These are phyloP conservation scores for Eledone cirrhosa DNA, from an alignment of 2,888 invertebrate species.

Conservation along the genomic window DNA sequence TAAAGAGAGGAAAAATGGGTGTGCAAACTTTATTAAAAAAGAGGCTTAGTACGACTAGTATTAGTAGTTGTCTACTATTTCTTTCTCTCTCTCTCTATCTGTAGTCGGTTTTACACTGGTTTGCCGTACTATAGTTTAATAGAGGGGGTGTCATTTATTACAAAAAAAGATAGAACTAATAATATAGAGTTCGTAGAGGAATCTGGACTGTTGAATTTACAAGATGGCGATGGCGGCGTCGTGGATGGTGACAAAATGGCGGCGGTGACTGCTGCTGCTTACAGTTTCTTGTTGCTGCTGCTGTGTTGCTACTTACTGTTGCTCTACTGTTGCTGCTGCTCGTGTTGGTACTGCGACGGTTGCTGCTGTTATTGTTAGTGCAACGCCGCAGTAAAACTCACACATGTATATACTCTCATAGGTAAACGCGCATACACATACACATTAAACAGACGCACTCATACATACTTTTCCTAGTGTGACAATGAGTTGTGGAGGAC, in stretches of 20 bases:
- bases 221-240: slow-evolving; percentile 11
- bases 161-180: too few species aligned
- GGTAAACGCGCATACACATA: neutral
- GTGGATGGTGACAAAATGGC: slow-evolving; percentile 22
- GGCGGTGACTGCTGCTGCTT: slow-evolving; percentile 22
- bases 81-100: too few species aligned
- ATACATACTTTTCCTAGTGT: neutral
- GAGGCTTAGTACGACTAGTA: too few species aligned
- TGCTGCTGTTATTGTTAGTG: slow-evolving; percentile 20
- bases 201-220: neutral
- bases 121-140: too few species aligned
- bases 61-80: too few species aligned
- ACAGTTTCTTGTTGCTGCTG: neutral
- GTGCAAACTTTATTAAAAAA: too few species aligned
- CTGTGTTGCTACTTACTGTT: neutral
- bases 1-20: neutral
- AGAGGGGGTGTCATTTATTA: too few species aligned
- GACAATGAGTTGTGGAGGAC: too few species aligned
- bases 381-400: neutral
- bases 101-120: too few species aligned
- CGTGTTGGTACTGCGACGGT: slow-evolving; percentile 2
- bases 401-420: slow-evolving; percentile 12
- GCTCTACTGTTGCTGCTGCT: slow-evolving; percentile 14
- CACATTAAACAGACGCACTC: slow-evolving; percentile 12
- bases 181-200: too few species aligned